Evolutionary conservation across 2,888 invertebrate genomes (phyloP).

Genomic region (Andrena marginata): DNA sequence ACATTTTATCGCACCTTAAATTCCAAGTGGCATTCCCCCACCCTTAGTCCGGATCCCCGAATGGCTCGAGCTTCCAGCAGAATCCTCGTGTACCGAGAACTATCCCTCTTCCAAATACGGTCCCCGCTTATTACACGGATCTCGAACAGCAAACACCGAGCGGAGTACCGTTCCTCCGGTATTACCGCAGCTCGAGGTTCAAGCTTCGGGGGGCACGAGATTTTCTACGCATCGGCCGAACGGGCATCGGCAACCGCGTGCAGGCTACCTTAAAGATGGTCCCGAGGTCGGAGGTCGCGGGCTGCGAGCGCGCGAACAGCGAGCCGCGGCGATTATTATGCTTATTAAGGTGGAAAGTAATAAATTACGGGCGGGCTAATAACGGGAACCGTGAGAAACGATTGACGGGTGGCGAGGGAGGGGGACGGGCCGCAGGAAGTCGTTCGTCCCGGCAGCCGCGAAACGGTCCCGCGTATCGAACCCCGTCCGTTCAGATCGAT

Average conservation of each 20-base stretch:
- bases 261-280: slow-evolving; percentile 84
- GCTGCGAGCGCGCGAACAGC: slow-evolving; percentile 56
- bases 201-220: too few relatives aligned
- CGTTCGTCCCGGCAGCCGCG: slow-evolving; percentile 14
- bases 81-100: not conserved
- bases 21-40: too few relatives aligned
- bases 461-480: slow-evolving; percentile 24
- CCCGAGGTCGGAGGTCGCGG: slow-evolving; percentile 81
- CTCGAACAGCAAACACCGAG: not conserved
- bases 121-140: not conserved
- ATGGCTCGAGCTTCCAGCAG: not conserved
- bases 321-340: slow-evolving; percentile 80
- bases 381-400: slow-evolving; percentile 77
- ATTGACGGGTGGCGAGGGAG: slow-evolving; percentile 82
- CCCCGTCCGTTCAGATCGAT: slow-evolving; percentile 19
- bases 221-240: slow-evolving; percentile 29
- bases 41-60: not conserved
- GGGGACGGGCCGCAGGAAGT: slow-evolving; percentile 60
- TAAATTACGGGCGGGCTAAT: slow-evolving; percentile 80
- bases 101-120: not conserved
- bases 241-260: slow-evolving; percentile 46
- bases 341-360: slow-evolving; percentile 85
- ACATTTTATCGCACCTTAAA: too few relatives aligned
- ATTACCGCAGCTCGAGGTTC: too few relatives aligned
- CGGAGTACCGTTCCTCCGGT: not conserved